Conservation (phyloP, 2,888 invertebrate species). For the Crioceris asparagi region DNA sequence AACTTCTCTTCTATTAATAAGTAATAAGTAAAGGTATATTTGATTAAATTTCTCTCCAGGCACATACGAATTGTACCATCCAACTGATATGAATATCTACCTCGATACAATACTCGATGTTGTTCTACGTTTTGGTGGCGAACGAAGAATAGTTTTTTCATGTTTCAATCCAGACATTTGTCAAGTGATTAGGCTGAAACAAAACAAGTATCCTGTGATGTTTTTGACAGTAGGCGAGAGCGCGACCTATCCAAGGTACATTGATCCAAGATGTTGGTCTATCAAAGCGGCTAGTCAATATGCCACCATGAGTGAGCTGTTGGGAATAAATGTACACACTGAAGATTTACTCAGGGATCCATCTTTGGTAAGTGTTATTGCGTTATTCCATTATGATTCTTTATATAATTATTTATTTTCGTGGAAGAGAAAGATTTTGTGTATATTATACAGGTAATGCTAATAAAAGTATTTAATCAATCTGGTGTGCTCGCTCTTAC, state of each 20-base stretch:
- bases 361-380: slow-evolving; percentile 57
- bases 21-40: too few species aligned
- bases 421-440: too few species aligned
- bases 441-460: too few species aligned
- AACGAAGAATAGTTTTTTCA: slow-evolving; percentile 81
- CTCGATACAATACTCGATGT: slow-evolving; percentile 81
- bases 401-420: too few species aligned
- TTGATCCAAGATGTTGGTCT: slow-evolving; percentile 72
- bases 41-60: not conserved
- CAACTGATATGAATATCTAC: slow-evolving; percentile 85
- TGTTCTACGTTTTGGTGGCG: slow-evolving; percentile 66
- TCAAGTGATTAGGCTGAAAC: slow-evolving; percentile 75
- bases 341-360: slow-evolving; percentile 83
- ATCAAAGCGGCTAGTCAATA: slow-evolving; percentile 74
- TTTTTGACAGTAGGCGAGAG: slow-evolving; percentile 68
- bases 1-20: too few species aligned
- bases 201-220: slow-evolving; percentile 94
- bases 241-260: slow-evolving; percentile 63
- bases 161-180: slow-evolving; percentile 96
- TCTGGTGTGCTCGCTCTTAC: too few species aligned
- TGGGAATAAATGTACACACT: slow-evolving; percentile 87
- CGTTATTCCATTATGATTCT: too few species aligned
- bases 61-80: slow-evolving; percentile 75
- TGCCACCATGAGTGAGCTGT: slow-evolving; percentile 68
- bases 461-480: too few species aligned